phyloP scores from a whole-genome alignment of 1,140 invertebrate genomes.

The Thaumetopoea pityocampa region DNA sequence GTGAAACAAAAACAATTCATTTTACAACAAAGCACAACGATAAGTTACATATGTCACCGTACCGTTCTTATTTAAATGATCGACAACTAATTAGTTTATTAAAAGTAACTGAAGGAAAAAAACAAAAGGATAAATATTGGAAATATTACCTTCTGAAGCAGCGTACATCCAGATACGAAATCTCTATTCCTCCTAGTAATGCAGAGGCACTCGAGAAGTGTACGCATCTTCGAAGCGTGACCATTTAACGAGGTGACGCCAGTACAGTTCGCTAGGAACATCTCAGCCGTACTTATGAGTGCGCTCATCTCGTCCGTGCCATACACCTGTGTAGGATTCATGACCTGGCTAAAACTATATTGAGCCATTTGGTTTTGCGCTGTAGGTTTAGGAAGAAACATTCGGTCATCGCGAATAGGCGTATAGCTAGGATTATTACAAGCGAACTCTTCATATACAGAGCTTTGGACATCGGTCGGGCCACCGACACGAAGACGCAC shows the following conservation, averaged over 20 bases:
- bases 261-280: slow-evolving; percentile 52
- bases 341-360: slow-evolving; percentile 56
- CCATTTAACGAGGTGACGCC: slow-evolving; percentile 40
- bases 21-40: too few relatives aligned
- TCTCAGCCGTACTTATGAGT: slow-evolving; percentile 54
- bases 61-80: too few relatives aligned
- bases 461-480: slow-evolving; percentile 89
- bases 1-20: too few relatives aligned
- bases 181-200: slow-evolving; percentile 86
- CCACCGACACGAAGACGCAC: slow-evolving; percentile 94
- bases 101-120: too few relatives aligned
- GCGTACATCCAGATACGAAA: slow-evolving; percentile 81
- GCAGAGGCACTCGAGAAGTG: slow-evolving; percentile 86
- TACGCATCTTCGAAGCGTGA: slow-evolving; percentile 77
- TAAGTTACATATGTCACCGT: too few relatives aligned
- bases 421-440: slow-evolving; percentile 97
- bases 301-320: slow-evolving; percentile 66
- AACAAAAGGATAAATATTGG: too few relatives aligned
- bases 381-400: slow-evolving; percentile 83
- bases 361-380: slow-evolving; percentile 80
- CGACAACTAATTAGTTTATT: slow-evolving; percentile 5
- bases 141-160: slow-evolving; percentile 84
- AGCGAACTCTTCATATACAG: slow-evolving; percentile 98
- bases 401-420: slow-evolving; percentile 86
- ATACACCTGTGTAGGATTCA: slow-evolving; percentile 64